phyloP scores from a whole-genome alignment of 1,140 invertebrate species.

The Drosophila carrolli region DNA sequence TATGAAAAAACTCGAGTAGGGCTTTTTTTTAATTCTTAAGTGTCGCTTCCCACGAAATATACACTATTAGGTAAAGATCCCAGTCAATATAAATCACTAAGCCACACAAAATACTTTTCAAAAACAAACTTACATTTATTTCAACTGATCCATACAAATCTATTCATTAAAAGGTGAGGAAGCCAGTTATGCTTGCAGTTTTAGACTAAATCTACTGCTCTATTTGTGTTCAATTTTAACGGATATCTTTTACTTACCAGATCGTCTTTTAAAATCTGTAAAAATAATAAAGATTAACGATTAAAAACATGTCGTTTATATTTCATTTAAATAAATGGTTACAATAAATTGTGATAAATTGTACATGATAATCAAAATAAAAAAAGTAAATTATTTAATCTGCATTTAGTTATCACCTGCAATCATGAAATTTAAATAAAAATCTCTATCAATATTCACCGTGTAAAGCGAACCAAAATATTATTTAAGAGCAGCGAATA shows the following conservation, averaged over 20 bases:
- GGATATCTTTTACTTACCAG: conserved; percentile 16
- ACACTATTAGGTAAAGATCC: too few relatives aligned
- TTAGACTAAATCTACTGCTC: neutral
- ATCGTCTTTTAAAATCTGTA: conserved; percentile 16
- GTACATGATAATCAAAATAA: neutral
- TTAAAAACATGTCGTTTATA: neutral
- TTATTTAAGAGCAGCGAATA: conserved; percentile 13
- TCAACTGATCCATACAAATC: too few relatives aligned
- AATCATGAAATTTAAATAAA: neutral
- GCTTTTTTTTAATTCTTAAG: too few relatives aligned
- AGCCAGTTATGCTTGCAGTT: conserved; percentile 27
- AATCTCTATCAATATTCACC: conserved; percentile 5
- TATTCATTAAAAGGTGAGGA: neutral
- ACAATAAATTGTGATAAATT: neutral
- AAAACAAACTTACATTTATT: too few relatives aligned
- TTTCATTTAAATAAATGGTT: neutral
- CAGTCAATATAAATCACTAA: too few relatives aligned
- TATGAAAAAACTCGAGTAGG: neutral
- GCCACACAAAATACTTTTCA: neutral
- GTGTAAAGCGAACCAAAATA: conserved; percentile 11
- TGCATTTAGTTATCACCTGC: neutral
- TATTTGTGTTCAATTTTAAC: neutral
- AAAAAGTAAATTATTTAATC: conserved; percentile 1
- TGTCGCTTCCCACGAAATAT: too few relatives aligned
- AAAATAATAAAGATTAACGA: neutral